Evolutionary conservation across 2,113 vertebrate genomes (phyloP), one percentile per base, ranked within the genome.

Genomic region (Coryphaenoides rupestris): DNA sequence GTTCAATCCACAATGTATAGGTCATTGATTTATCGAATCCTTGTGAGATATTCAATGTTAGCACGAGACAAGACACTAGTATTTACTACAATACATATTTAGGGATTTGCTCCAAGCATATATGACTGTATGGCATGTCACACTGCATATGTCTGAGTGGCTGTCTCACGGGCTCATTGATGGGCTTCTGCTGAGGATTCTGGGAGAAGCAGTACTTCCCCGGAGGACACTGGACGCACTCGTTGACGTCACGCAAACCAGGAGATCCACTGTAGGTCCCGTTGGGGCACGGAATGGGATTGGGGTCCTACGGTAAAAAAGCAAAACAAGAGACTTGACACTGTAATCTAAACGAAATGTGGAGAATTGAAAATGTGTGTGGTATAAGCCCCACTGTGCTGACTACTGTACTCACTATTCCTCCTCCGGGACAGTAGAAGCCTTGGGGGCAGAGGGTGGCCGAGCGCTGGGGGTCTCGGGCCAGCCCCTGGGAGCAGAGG

Each of bases 391-490:
- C 17, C n/a, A 12, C n/a, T 54, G n/a, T n/a, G 6, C 53, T 45
- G 65, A 87, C n/a, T n/a, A n/a, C n/a, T n/a, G n/a, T n/a, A n/a
- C 93, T 94, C 74, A 95, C 94, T 21, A 89, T 24, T 21, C 80
- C 70, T 72, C 93, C 93, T 60, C 66, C 89, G 0, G 89, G 92
- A 65, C 93, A 96, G 83, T 90, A 96, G 74, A 91, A 94, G 33
- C 94, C 94, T 72, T 28, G 89, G 1, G 94, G 94, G 66, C 94
- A 96, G 57, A 93, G 88, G 16, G 90, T 89, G 26, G 85, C 81
- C 2, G 78, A 81, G 63, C 86, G 80, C 40, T 90, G 90, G 10
- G 94, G 94, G 73, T 84, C 84, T 19, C 78, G 65, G 12, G 92
- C 90, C 79, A 91, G 84, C 62, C 94, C 94, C 74, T 69, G 82